Base-by-base conservation (phyloP, 2,797 vertebrate genomes). In the Urophycis tenuis region DNA sequence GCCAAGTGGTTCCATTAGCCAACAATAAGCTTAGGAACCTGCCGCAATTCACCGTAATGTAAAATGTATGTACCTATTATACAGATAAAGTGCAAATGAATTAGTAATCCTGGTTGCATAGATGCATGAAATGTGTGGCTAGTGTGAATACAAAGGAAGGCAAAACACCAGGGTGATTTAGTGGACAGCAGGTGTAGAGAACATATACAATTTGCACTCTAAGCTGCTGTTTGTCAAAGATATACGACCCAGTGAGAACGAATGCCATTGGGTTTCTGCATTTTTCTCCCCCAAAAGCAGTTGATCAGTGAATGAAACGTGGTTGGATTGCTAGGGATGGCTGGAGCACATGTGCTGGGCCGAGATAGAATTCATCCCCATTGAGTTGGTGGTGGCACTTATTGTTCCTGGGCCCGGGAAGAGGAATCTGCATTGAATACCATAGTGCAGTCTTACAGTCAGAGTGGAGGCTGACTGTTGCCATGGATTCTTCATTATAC, bases 301-400 rank as follows among this genome's bases (percentile, higher is more conserved):
- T 60, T 29, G 8, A 29, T 25, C 60, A 29, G 60, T 67, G 60
- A 67, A 67, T 29, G n/a, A 29, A 25, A 11, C 60, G 25, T 64
- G 60, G n/a, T 29, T 29, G 60, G n/a, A 11, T 64, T 12, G 25
- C 60, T 49, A 67, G 60, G 25, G 31, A 29, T 41, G 0, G 31
- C 74, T 75, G 64, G 67, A 74, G 77, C 33, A 75, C 45, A 73
- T 87, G 84, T 91, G 88, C 67, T 89, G 60, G 25, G 31, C 72
- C 31, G 79, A 89, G 90, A 92, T 89, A 90, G 80, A 80, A 90
- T 89, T 89, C 84, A 88, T 84, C 60, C 80, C 70, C 78, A 78
- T 33, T 34, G 83, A 82, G 83, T 73, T 83, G 81, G 85, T 75
- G 80, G 77, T 84, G 81, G 81, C 87, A 87, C 79, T 75, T 79